phyloP scores from a whole-genome alignment of 1,140 invertebrate species.

The Sminthurides bifidus region DNA sequence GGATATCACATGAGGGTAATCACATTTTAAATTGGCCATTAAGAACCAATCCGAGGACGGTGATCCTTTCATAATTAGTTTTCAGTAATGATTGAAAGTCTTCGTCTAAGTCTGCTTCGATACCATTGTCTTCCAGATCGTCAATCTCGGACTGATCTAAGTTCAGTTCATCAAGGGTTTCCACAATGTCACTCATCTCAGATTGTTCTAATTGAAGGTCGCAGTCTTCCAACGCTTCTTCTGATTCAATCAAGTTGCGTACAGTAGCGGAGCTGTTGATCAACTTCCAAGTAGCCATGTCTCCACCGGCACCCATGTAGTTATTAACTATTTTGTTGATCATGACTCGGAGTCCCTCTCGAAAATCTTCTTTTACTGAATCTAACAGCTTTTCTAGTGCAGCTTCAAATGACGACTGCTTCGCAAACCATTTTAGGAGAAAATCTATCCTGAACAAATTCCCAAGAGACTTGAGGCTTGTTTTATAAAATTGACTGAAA shows the following conservation, averaged over 20 bases:
- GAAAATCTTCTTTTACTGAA: slow-evolving; percentile 1
- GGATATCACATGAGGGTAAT: no score
- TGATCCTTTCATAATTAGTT: no score
- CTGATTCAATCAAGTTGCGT: no score
- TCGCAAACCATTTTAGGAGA: slow-evolving; percentile 17
- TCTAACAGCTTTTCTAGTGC: slow-evolving; percentile 6
- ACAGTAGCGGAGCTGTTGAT: no score
- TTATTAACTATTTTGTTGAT: slow-evolving; percentile 12
- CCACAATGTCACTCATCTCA: not conserved
- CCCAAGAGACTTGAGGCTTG: not conserved
- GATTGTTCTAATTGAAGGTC: not conserved
- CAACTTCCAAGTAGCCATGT: slow-evolving; percentile 8
- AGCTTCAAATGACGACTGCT: slow-evolving; percentile 11
- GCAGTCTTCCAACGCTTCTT: no score
- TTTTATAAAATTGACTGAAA: not conserved
- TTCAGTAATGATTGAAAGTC: no score
- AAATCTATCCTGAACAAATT: not conserved
- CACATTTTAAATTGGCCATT: not conserved
- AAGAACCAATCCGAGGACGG: slow-evolving; percentile 17
- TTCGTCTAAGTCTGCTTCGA: not conserved
- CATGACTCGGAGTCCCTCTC: not conserved
- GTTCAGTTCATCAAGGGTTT: not conserved
- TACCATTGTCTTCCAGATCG: not conserved
- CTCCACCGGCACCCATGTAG: slow-evolving; percentile 21
- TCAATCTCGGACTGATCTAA: not conserved